A percentile compares a stretch with the other conserved stretches of the same genome.
Evolutionary conservation across 2,888 invertebrate species (phyloP).

Genomic region (Lochmaea capreae): DNA sequence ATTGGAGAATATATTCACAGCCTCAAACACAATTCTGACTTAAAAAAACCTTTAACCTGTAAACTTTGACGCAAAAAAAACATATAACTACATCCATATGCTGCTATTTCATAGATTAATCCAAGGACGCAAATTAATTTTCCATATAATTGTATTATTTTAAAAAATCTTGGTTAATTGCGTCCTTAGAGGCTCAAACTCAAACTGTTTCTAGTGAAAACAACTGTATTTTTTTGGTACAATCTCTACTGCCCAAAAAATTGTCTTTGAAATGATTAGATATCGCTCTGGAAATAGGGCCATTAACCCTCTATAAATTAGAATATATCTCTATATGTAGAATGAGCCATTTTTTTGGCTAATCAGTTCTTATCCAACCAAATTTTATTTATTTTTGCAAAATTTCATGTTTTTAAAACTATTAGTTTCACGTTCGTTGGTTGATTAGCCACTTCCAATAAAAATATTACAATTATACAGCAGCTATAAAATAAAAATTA

Average conservation of each 20-base stretch:
- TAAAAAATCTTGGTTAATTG: neutral
- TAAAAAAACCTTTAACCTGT: slow-evolving; percentile 45
- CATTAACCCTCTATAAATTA: neutral
- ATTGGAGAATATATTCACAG: slow-evolving; percentile 60
- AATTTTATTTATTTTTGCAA: neutral
- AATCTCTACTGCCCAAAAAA: neutral
- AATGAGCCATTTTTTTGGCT: neutral
- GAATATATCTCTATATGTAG: neutral
- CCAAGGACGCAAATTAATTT: neutral
- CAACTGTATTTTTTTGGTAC: no score
- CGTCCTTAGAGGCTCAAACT: neutral
- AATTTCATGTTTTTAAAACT: neutral
- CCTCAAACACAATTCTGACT: slow-evolving; percentile 58
- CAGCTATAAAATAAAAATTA: slow-evolving; percentile 37
- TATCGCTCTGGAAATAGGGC: neutral
- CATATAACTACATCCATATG: slow-evolving; percentile 32
- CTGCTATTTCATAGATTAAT: slow-evolving; percentile 35
- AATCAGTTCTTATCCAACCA: neutral
- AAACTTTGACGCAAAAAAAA: slow-evolving; percentile 39
- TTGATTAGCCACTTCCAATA: slow-evolving; percentile 1
- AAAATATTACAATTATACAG: slow-evolving; percentile 15
- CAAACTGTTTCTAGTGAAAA: neutral
- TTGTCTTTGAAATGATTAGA: neutral
- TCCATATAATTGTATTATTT: neutral
- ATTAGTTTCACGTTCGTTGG: neutral